These are phyloP conservation scores for Alectoris magna DNA, from an alignment of 2,797 vertebrate species.

Conservation along the genomic window DNA sequence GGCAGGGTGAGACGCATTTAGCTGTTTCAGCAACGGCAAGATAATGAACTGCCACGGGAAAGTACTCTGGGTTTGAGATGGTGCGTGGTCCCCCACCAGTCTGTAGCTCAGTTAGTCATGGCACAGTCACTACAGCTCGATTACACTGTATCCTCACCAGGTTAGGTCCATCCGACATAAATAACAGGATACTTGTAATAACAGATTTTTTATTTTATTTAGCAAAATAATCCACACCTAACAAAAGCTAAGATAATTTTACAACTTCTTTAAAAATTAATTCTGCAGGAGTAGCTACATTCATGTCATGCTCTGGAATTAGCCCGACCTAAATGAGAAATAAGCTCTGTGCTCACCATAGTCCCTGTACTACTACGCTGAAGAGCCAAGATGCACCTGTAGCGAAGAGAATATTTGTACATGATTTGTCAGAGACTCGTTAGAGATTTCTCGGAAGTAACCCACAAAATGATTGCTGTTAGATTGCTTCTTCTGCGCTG, in stretches of 20 bases:
- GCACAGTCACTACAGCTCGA: background rate
- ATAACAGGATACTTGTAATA: background rate
- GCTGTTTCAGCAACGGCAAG: background rate
- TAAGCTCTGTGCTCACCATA: background rate
- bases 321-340: background rate
- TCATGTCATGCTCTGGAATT: background rate
- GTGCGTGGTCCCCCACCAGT: background rate
- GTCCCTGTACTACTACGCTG: background rate
- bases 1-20: background rate
- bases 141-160: background rate
- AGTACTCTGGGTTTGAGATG: background rate
- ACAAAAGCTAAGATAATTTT: background rate
- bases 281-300: background rate
- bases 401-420: background rate
- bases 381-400: background rate
- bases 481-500: background rate
- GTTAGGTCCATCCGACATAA: background rate
- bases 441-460: background rate
- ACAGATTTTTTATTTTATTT: background rate
- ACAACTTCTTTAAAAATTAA: background rate
- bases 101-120: background rate
- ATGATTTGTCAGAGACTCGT: background rate
- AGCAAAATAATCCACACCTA: background rate
- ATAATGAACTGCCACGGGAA: background rate
- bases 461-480: background rate